Base-by-base conservation (phyloP, 2,113 vertebrate species). In the Clinocottus analis region DNA sequence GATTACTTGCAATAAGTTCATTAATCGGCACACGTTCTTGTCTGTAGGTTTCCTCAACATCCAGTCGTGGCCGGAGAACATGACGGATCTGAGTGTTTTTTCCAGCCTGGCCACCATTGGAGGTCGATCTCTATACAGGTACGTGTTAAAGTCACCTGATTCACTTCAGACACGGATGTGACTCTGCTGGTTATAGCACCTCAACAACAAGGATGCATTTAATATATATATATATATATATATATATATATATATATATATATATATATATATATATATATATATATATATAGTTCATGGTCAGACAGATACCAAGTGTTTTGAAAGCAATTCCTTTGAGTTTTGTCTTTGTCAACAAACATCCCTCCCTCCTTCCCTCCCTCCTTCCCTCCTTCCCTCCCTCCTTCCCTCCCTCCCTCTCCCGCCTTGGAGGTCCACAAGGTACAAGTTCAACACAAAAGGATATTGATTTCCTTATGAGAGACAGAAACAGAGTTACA, bases 1-100 rank as follows among this genome's bases (percentile, higher is more conserved):
- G 56, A 19, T 11, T n/a, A 29, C n/a, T n/a, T n/a, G n/a, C 65
- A 11, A 31, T 41, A 19, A 7, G 14, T 4, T n/a, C 3, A 21
- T 5, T 47, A 29, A 47, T 29, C 7, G 7, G 1, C 17, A 7
- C 11, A 11, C 23, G 25, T 37, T 49, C 21, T 21, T 39, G 13
- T 66, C 75, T 83, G n/a, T 60, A 99, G 98, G 98, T 53, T 99
- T 94, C 87, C 92, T 99, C 85, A 99, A 99, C 82, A 99, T 99
- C 85, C 98, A 99, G 63, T 98, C 98, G 0, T 99, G 98, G 98
- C 98, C 98, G 1, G 96, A 97, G 89, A 99, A 99, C 80, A 99
- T 99, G 97, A 98, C 97, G 0, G 97, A 99, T 90, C 96, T 99
- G 89, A 95, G 96, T 60, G 97, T 99, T 29, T 99, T 99, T 83